Percentiles rank a stretch among this genome's conserved stretches.
phyloP scores from a whole-genome alignment of 2,797 vertebrate genomes.

The Urocyon cinereoargenteus region DNA sequence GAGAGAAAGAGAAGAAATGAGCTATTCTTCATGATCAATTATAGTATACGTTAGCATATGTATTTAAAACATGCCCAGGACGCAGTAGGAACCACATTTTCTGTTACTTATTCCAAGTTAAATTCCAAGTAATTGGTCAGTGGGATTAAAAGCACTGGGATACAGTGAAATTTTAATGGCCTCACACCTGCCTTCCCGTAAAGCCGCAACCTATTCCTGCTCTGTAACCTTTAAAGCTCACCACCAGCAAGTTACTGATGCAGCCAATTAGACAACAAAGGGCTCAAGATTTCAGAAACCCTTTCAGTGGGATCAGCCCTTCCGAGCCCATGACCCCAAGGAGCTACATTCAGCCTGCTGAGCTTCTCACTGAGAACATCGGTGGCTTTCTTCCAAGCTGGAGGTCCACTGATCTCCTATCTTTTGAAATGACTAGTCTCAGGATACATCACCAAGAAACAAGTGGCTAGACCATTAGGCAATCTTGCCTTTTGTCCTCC shows the following conservation, averaged over 20 bases:
- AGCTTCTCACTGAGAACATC: neutral
- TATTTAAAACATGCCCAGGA: neutral
- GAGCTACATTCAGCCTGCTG: neutral
- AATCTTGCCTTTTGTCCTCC: neutral
- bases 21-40: neutral
- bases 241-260: conserved; percentile 79
- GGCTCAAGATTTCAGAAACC: conserved; percentile 78
- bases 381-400: neutral
- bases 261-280: conserved; percentile 86
- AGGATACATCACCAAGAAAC: neutral
- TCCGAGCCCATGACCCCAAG: conserved; percentile 56
- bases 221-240: conserved; percentile 82
- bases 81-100: neutral
- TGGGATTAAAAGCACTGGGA: conserved; percentile 83
- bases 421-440: conserved; percentile 38
- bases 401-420: conserved; percentile 51
- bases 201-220: conserved; percentile 81
- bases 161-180: conserved; percentile 82
- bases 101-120: conserved; percentile 77
- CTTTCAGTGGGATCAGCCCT: conserved; percentile 43
- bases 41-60: neutral
- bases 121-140: conserved; percentile 85
- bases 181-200: conserved; percentile 86
- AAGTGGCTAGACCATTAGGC: neutral
- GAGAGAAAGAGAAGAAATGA: neutral